Evolutionary conservation across 2,797 vertebrate species (phyloP).

Genomic region (Leucoraja ocellata): DNA sequence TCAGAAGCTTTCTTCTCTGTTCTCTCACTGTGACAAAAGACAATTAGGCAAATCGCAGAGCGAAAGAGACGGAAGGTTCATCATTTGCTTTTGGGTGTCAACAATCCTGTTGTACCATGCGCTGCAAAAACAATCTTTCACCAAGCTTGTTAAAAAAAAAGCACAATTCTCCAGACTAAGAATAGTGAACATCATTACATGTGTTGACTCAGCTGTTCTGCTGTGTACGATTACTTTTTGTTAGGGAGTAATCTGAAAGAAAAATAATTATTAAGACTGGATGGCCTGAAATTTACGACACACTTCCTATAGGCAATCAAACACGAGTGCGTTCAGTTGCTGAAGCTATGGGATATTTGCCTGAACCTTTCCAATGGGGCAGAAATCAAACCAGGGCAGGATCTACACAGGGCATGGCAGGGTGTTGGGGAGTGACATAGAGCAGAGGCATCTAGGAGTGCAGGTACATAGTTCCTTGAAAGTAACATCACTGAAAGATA

Average conservation of each 20-base stretch:
- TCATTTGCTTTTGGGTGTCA: slow-evolving; percentile 21
- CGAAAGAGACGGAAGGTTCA: not conserved
- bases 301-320: no score
- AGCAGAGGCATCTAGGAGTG: no score
- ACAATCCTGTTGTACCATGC: not conserved
- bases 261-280: not conserved
- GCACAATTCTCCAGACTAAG: not conserved
- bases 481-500: no score
- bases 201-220: not conserved
- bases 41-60: slow-evolving; percentile 32
- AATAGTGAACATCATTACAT: slow-evolving; percentile 8
- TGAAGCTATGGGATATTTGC: no score
- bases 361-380: no score
- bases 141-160: slow-evolving; percentile 3
- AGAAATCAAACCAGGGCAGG: no score
- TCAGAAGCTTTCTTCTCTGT: slow-evolving; percentile 5
- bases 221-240: slow-evolving; percentile 4
- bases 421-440: no score
- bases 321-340: no score
- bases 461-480: no score
- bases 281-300: no score
- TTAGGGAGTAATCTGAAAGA: slow-evolving; percentile 5
- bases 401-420: no score
- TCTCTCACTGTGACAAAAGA: slow-evolving; percentile 19
- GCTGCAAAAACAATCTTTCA: not conserved